Base-by-base conservation (phyloP, 2,888 invertebrate genomes). In the Dryocosmus kuriphilus region DNA sequence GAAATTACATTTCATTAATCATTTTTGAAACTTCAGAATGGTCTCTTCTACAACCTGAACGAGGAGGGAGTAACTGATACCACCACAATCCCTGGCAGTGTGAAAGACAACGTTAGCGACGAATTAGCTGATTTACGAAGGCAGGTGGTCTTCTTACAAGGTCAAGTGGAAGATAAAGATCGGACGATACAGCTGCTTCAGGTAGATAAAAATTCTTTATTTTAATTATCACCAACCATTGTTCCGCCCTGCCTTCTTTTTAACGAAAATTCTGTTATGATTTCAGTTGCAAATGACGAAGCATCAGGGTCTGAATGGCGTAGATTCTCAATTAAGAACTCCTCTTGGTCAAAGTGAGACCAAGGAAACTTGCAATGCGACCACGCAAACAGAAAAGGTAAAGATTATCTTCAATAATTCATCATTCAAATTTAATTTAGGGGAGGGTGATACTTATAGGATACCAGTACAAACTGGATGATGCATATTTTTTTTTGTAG, bases 351-450 rank as follows among this genome's bases (percentile, higher is more conserved):
- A 89, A 65, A 81, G 86, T 85, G 90, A 87, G 84, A 89, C 92
- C 79, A 93, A 93, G 88, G 94, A 95, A 89, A 95, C 94, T 85
- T 95, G 95, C 90, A 96, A 96, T 92, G 96, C 95, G 85, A 96
- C 97, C 88, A 97, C 97, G 87, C 97, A 97, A 93, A 97, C 97
- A 41, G 97, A 97, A 91, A 94, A 96, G 94, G 97, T 97, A 92
- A 63, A 75, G 46, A 77, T 74, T 65, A 75, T 75, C 30, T 74
- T 46, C 46, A 71, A 57, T 67, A 80, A 73, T 57, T 75, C 79
- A 65, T 63, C 77, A 75, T 65, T 77, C 80, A 82, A 80, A 32
- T 32, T 63, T 78, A 74, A 65, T 80, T 63, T 30, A n/a, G n/a
- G n/a, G n/a, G n/a, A n/a, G n/a, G n/a, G n/a, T n/a, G n/a, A n/a